Conservation (phyloP, 2,113 vertebrate species). For the Cynocephalus volans region DNA sequence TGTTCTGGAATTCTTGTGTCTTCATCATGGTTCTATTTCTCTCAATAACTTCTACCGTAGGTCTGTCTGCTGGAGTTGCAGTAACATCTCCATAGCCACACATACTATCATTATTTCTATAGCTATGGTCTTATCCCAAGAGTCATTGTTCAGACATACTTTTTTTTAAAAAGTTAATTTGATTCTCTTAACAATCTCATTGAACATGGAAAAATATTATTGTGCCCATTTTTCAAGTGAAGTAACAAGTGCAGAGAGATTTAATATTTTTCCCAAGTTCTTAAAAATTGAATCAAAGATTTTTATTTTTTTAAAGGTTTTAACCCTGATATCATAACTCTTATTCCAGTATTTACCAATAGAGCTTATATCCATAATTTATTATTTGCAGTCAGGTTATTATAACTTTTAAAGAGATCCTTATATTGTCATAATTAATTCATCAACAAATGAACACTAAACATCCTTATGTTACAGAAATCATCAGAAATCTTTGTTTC, state of each 20-base stretch:
- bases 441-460: background rate
- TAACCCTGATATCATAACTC: background rate
- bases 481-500: too few species aligned
- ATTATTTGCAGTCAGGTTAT: background rate
- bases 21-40: background rate
- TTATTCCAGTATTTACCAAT: background rate
- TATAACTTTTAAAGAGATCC: background rate
- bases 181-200: background rate
- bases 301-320: background rate
- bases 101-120: background rate
- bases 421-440: background rate
- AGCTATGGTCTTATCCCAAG: background rate
- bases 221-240: background rate
- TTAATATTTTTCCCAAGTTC: background rate
- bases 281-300: background rate
- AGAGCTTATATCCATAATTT: background rate
- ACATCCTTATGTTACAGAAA: too few species aligned
- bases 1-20: background rate
- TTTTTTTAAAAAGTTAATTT: background rate
- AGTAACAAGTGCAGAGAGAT: background rate
- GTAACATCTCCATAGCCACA: rapidly evolving
- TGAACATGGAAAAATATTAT: constrained; percentile 2
- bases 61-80: background rate
- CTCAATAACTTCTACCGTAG: too few species aligned
- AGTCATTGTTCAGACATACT: background rate